These are phyloP conservation scores for Pogonomyrmex californicus DNA, from an alignment of 1,140 invertebrate genomes.

Conservation along the genomic window DNA sequence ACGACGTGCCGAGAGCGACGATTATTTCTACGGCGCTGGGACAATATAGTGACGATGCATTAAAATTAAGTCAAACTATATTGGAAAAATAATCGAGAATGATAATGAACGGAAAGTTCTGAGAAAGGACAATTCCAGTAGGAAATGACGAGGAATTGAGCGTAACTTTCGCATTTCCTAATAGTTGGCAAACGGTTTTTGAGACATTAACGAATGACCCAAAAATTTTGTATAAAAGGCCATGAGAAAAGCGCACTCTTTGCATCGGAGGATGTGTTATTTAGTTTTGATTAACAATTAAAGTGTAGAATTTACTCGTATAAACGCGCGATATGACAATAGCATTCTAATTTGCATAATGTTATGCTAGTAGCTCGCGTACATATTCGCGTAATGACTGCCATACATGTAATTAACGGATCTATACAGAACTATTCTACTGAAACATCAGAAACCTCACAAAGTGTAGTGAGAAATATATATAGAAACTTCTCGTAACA, in stretches of 20 bases:
- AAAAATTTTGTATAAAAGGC: background rate
- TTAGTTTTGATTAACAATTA: too few species aligned
- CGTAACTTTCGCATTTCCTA: background rate
- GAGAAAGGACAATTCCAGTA: too few species aligned
- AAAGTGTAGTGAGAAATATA: background rate
- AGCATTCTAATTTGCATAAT: constrained; percentile 41
- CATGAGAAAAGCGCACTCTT: constrained; percentile 47
- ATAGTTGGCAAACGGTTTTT: background rate
- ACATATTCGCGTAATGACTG: constrained; percentile 3
- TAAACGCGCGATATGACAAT: background rate
- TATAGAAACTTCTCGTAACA: background rate
- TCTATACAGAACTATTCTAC: background rate
- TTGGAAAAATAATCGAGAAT: constrained; percentile 5
- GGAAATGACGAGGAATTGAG: background rate
- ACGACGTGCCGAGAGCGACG: background rate
- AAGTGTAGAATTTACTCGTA: constrained; percentile 29
- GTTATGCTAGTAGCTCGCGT: background rate
- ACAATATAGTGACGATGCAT: background rate
- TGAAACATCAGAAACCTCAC: background rate
- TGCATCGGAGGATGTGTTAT: constrained; percentile 10
- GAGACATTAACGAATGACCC: background rate
- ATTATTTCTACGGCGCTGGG: constrained; percentile 23
- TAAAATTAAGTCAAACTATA: background rate
- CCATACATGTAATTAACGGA: background rate
- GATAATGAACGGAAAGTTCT: background rate